Conservation (phyloP, 2,888 invertebrate genomes). For the Drosophila fungiperda region DNA sequence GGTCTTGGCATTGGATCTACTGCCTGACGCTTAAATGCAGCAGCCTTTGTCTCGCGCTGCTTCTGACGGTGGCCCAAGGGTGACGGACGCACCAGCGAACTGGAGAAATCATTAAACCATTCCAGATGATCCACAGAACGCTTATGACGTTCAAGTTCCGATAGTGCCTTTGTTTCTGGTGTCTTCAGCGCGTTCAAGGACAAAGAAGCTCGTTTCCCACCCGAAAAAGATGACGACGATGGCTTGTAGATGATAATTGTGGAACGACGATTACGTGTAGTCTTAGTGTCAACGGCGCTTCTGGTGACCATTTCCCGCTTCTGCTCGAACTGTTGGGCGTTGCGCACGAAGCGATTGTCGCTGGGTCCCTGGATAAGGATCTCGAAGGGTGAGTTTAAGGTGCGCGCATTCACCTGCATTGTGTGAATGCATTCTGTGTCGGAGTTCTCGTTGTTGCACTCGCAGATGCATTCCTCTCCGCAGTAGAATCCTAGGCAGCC, state of each 20-base stretch:
- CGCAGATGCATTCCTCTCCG: conserved; percentile 85
- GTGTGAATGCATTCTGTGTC: conserved; percentile 82
- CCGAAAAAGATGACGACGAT: not conserved
- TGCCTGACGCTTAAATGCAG: conserved; percentile 39
- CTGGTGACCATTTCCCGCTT: conserved; percentile 45
- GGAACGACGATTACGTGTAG: conserved; percentile 74
- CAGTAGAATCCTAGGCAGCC: conserved; percentile 85
- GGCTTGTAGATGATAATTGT: conserved; percentile 83
- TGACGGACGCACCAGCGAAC: conserved; percentile 79
- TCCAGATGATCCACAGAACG: conserved; percentile 76
- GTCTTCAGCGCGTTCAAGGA: conserved; percentile 49
- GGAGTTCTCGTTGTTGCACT: conserved; percentile 82
- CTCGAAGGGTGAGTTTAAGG: conserved; percentile 80
- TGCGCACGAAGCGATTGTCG: conserved; percentile 82
- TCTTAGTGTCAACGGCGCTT: conserved; percentile 17
- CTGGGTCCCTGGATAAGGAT: conserved; percentile 84
- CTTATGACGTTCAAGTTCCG: conserved; percentile 59
- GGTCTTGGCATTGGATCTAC: not conserved
- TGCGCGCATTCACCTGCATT: conserved; percentile 81
- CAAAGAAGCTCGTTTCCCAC: conserved; percentile 14
- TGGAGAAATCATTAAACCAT: conserved; percentile 82
- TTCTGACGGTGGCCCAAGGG: conserved; percentile 65
- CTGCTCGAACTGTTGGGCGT: conserved; percentile 82
- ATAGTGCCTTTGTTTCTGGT: conserved; percentile 5
- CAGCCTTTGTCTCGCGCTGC: conserved; percentile 36